Evolutionary conservation across 2,113 vertebrate species (phyloP).

Genomic region (Pachyramphus minor): DNA sequence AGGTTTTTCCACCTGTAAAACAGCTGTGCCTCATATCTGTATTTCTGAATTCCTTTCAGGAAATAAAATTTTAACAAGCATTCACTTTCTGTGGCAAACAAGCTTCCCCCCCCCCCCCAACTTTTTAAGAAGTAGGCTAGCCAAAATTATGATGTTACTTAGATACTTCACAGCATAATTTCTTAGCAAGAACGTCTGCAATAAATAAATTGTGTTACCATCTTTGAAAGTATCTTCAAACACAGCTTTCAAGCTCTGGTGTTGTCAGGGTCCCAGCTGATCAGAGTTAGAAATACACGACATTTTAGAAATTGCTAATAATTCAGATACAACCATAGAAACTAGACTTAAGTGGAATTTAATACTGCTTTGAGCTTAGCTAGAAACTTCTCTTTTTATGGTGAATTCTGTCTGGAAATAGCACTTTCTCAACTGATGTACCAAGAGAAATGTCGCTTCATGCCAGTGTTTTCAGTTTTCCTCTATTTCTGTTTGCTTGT

Average conservation of each 20-base stretch:
- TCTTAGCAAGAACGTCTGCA: background rate
- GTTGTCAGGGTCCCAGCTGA: background rate
- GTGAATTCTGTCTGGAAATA: background rate
- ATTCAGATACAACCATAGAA: background rate
- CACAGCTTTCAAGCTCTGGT: background rate
- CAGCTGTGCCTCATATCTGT: background rate
- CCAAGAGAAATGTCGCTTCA: background rate
- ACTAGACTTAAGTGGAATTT: background rate
- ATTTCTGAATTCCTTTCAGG: background rate
- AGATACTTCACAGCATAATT: background rate
- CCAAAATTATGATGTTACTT: background rate
- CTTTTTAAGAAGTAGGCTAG: background rate
- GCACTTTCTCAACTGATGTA: background rate
- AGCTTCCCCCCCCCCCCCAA: no score
- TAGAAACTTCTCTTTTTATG: background rate
- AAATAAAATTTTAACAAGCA: background rate
- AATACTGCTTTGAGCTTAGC: background rate
- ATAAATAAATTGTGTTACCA: constrained; percentile 6
- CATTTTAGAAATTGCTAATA: constrained; percentile 12
- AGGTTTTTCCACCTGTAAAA: background rate
- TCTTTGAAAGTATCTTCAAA: constrained; percentile 36
- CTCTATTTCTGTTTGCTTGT: constrained; percentile 28
- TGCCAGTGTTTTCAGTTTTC: background rate
- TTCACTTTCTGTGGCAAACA: background rate
- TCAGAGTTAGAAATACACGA: background rate